Percentiles rank a stretch among this genome's conserved stretches.
phyloP scores from a whole-genome alignment of 2,888 invertebrate genomes.

The Schrankia costaestrigalis region DNA sequence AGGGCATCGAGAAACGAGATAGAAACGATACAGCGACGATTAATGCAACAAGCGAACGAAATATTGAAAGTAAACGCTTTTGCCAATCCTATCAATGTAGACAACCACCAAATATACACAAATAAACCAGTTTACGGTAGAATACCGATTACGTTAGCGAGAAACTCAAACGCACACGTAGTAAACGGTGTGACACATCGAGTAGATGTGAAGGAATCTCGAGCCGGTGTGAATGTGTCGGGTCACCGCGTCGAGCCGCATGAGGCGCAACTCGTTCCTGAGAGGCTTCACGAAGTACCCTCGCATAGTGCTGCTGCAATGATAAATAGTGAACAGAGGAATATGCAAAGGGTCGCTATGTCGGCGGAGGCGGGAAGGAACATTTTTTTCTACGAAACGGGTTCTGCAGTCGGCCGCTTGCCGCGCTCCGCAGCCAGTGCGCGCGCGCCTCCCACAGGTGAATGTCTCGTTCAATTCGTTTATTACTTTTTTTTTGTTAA shows the following conservation, averaged over 20 bases:
- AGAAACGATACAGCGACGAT: conserved; percentile 66
- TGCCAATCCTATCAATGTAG: conserved; percentile 61
- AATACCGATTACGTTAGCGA: conserved; percentile 50
- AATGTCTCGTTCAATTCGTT: conserved; percentile 60
- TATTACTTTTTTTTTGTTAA: conserved; percentile 36
- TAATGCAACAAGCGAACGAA: conserved; percentile 71
- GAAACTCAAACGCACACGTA: conserved; percentile 43
- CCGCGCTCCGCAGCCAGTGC: conserved; percentile 82
- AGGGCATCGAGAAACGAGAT: conserved; percentile 70
- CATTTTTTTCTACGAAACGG: conserved; percentile 82
- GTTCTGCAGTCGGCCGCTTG: conserved; percentile 79
- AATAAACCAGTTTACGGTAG: conserved; percentile 60
- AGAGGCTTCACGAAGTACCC: conserved; percentile 64
- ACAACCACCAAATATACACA: conserved; percentile 58
- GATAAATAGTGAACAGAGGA: conserved; percentile 66
- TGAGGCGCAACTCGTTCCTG: conserved; percentile 72
- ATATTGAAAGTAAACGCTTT: conserved; percentile 74
- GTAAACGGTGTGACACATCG: conserved; percentile 37
- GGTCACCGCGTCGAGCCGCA: conserved; percentile 28
- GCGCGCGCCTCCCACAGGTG: conserved; percentile 75
- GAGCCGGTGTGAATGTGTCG: conserved; percentile 30
- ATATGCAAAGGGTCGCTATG: conserved; percentile 71
- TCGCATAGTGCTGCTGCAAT: conserved; percentile 53
- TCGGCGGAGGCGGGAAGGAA: conserved; percentile 69
- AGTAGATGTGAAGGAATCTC: conserved; percentile 41